These are phyloP conservation scores for Vombatus ursinus DNA, from an alignment of 2,113 vertebrate genomes.

Conservation along the genomic window DNA sequence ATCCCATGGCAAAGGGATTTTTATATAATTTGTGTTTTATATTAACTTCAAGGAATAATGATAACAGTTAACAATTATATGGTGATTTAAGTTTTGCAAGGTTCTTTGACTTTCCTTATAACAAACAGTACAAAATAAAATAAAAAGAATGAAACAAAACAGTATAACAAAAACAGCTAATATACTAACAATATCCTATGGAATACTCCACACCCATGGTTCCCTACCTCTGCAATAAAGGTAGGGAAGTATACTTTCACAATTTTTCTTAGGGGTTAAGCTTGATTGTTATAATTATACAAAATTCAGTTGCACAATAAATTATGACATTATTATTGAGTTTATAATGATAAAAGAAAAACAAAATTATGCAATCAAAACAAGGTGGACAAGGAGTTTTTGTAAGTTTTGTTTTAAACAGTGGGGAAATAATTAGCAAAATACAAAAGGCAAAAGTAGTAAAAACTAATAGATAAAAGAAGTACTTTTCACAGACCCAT, in stretches of 20 bases:
- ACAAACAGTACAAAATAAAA: not conserved
- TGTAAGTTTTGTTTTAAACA: not conserved
- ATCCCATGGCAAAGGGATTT: not conserved
- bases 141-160: not conserved
- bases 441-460: not conserved
- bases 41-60: constrained; percentile 50
- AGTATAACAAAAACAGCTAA: not conserved
- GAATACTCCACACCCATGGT: not conserved
- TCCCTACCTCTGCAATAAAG: not conserved
- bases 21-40: constrained; percentile 45
- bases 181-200: not conserved
- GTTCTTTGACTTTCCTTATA: not conserved
- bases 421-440: not conserved
- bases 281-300: not conserved
- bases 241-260: not conserved
- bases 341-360: not conserved
- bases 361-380: not conserved
- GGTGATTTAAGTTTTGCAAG: not conserved
- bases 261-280: not conserved
- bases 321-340: not conserved
- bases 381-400: not conserved
- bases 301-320: not conserved
- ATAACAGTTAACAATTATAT: not conserved
- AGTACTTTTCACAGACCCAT: not conserved
- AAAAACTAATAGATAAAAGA: not conserved